Base-by-base conservation (phyloP, 2,113 vertebrate genomes). In the Cinclus cinclus region DNA sequence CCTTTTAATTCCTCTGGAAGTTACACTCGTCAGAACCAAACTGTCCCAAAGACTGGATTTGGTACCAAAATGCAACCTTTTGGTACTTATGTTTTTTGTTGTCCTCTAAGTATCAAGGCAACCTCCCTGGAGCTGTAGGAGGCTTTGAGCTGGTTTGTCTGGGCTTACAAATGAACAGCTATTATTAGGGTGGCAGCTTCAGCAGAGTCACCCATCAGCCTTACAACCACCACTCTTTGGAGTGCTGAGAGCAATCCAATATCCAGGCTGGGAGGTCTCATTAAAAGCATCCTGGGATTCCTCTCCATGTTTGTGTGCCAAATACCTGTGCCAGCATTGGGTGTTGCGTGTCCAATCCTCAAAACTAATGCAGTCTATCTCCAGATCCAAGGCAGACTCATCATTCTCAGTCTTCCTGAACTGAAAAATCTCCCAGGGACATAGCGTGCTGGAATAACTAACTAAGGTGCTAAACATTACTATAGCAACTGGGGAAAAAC, bases 401-500 rank as follows among this genome's bases (percentile, higher is more conserved):
- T 92, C 60, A 65, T 90, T 91, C 67, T 86, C 63, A 68, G 52
- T 68, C 87, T 86, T 90, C 75, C 87, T 71, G 63, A 91, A 71
- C 33, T 56, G 87, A 90, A 67, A 92, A 67, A 85, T 90, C 75
- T 92, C 91, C 56, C 70, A 42, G 81, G 90, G 65, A 85, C 6
- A 4, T 24, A 37, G 42, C 5, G 5, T 13, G 33, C 73, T 74
- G 92, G 77, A 93, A 91, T 69, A 95, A 50, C 85, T 87, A 91
- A 92, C 44, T 64, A 50, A 94, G 55, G 63, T 94, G 68, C 67
- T 78, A 92, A 90, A 76, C 15, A 83, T 95, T 89, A 82, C 84
- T 93, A 94, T 87, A 93, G 93, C 80, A 94, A 90, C 90, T 73
- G 69, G 33, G 53, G 60, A 11, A 81, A 95, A 94, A 39, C 12